Conservation (phyloP, 2,888 invertebrate species). For the Apocheima hispidaria region DNA sequence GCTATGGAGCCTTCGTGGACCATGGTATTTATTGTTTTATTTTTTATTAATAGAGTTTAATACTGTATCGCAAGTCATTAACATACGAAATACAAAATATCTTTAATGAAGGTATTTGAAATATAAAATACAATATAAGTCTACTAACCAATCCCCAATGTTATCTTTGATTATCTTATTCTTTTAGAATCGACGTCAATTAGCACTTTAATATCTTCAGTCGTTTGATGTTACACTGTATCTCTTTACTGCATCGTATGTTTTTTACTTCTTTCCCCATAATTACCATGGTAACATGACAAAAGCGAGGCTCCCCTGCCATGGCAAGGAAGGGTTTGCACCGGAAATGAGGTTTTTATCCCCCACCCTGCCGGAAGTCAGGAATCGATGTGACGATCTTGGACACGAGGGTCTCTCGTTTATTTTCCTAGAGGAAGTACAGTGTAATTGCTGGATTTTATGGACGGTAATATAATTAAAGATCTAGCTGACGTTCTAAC, state of each 20-base stretch:
- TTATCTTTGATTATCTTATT: no score
- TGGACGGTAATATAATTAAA: neutral
- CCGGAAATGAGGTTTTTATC: constrained; percentile 79
- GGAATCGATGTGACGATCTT: constrained; percentile 47
- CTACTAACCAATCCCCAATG: no score
- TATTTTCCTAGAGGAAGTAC: constrained; percentile 26
- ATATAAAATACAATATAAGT: no score
- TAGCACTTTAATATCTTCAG: no score
- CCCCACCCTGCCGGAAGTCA: constrained; percentile 69
- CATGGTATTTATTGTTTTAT: no score
- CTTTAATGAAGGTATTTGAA: no score
- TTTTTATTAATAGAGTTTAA: no score
- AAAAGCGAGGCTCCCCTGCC: constrained; percentile 50
- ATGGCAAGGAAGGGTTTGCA: constrained; percentile 65
- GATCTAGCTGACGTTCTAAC: neutral
- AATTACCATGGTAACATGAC: constrained; percentile 53
- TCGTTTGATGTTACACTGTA: no score
- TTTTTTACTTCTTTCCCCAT: constrained; percentile 26
- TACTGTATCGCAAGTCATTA: no score
- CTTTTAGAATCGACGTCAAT: no score
- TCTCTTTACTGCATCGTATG: neutral
- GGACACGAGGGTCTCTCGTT: constrained; percentile 28
- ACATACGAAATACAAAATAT: no score
- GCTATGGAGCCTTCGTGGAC: no score
- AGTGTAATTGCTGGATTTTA: constrained; percentile 20